Evolutionary conservation across 2,888 invertebrate genomes (phyloP), one percentile per base, ranked within the genome.

Genomic region (Cataglyphis cursor): DNA sequence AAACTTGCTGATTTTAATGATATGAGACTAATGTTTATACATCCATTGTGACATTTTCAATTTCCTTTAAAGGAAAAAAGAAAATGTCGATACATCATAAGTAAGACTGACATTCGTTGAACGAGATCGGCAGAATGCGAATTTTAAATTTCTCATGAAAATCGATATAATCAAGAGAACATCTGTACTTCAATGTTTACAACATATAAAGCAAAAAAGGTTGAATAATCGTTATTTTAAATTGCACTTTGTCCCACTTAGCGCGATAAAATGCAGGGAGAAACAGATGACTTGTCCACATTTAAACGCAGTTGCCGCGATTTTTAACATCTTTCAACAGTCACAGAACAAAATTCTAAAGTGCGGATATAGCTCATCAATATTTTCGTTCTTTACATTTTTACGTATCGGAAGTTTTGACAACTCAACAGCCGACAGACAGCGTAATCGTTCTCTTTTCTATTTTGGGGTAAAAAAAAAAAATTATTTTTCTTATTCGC

Each of bases 401-500:
- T 21, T 59, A 24, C 44, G 21, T 54, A n/a, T 28, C 54, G 66
- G 38, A 76, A 66, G n/a, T 54, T 76, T 38, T 54, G 28, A 61
- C 70, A n/a, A 12, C 21, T 18, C 35, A n/a, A 38, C 44, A n/a
- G 8, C 48, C 48, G 12, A n/a, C 35, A 38, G 28, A 41, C 59
- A 12, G 31, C 35, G 41, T 59, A 68, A 65, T 28, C 24, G 51
- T 75, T 44, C 18, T 18, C 5, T 74, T 75, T 24, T 3, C 18
- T 44, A 18, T 44, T 18, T 18, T 8, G 51, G 12, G 18, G 6
- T 54, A 28, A n/a, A 66, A 76, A 41, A 66, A 28, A n/a, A 66
- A 76, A 54, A 54, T 61, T 70, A 78, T 78, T 78, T 78, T 44
- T 21, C 28, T 70, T 66, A 76, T 38, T 38, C 38, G 10, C 15